Base-by-base conservation (phyloP, 2,113 vertebrate species). In the Patagioenas fasciata region DNA sequence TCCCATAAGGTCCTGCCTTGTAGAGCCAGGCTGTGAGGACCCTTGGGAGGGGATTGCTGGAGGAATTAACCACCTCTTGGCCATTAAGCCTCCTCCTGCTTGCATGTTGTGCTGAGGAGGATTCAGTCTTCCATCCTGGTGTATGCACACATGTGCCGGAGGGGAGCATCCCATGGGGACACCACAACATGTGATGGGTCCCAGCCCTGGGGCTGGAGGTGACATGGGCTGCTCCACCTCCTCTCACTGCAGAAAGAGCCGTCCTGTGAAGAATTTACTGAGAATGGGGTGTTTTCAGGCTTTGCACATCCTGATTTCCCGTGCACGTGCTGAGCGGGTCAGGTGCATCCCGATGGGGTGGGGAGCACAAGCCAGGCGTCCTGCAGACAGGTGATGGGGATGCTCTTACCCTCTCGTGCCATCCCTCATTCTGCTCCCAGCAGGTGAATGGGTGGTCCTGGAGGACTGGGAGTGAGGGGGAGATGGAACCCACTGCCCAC, bases 281-380 rank as follows among this genome's bases (percentile, higher is more conserved):
- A 17, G 42, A 44, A 44, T 44, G 42, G 13, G 28, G 18, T 61
- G 16, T 65, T 82, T 57, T 38, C 65, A 53, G 57, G 42, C 71
- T 60, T 48, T 44, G 42, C 42, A 17, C 42, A 44, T 44, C 42
- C 42, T 44, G 42, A 65, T 65, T 26, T 74, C 57, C 8, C 6
- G 7, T 7, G 14, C 13, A 10, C 0, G 0, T 62, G 47, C 72
- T 1, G 1, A 61, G 29, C 3, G 15, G 25, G 3, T 80, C 11
- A 19, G 66, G 56, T 1, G 1, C 44, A 21, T 61, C 65, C 53
- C 42, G 62, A 19, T 0, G 0, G 53, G 17, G 0, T 32, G 28
- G 44, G 44, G 20, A 50, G 6, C 23, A n/a, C 36, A 72, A 20
- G 18, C 48, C 2, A 3, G 4, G 11, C 13, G 6, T 86, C 48